These are phyloP conservation scores for Torymus texanus DNA, from an alignment of 2,888 invertebrate genomes.

Conservation along the genomic window DNA sequence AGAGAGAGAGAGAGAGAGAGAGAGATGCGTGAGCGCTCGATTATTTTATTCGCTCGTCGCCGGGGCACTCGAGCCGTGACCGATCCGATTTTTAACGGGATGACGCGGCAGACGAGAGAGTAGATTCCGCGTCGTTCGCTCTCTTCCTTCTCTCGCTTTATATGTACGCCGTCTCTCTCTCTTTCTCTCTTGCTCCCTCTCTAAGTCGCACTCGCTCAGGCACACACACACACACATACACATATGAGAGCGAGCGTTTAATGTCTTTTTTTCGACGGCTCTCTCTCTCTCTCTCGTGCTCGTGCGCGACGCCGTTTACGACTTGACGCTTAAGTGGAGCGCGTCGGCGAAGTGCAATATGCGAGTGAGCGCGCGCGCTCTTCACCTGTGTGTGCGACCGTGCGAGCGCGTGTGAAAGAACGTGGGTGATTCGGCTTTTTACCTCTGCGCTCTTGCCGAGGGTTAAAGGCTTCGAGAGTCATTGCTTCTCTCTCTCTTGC, in stretches of 20 bases:
- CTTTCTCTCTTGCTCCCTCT: not conserved
- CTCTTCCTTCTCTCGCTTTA: conserved; percentile 17
- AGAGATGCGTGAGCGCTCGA: too few relatives aligned
- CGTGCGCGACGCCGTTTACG: conserved; percentile 45
- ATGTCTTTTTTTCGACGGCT: conserved; percentile 49
- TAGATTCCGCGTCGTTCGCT: conserved; percentile 30
- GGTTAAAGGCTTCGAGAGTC: conserved; percentile 34
- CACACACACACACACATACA: not conserved
- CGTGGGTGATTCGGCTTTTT: conserved; percentile 43
- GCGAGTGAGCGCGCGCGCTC: conserved; percentile 11
- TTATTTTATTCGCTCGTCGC: not conserved
- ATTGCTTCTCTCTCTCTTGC: conserved; percentile 12
- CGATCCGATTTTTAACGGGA: conserved; percentile 74
- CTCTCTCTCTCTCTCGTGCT: conserved; percentile 20
- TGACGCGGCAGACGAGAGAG: conserved; percentile 56
- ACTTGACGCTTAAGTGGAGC: conserved; percentile 55
- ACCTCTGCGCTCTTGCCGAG: conserved; percentile 15
- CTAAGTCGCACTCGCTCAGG: not conserved
- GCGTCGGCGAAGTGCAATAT: conserved; percentile 41
- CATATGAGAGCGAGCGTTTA: conserved; percentile 37
- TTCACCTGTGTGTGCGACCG: conserved; percentile 47
- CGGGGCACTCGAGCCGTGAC: conserved; percentile 69
- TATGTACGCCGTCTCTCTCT: not conserved
- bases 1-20: too few relatives aligned
- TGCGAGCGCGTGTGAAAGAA: conserved; percentile 34